Conservation (phyloP, 2,113 vertebrate species). For the Pluvialis apricaria region DNA sequence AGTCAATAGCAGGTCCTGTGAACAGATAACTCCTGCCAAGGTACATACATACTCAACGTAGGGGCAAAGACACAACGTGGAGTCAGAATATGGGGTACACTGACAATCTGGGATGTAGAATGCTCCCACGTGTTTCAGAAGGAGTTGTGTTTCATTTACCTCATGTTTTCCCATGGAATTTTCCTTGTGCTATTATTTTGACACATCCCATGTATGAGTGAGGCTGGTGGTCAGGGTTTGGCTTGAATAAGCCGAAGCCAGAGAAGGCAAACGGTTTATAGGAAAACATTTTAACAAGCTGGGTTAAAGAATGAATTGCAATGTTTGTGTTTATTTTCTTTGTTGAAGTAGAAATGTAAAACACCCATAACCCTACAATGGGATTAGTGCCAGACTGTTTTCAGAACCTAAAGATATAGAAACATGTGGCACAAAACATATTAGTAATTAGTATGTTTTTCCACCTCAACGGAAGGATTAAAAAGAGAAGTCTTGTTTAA, state of each 20-base stretch:
- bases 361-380: neutral
- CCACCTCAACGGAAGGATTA: neutral
- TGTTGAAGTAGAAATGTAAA: neutral
- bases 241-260: neutral
- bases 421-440: neutral
- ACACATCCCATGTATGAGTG: accelerated
- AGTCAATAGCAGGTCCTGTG: neutral
- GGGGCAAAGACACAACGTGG: neutral
- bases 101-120: neutral
- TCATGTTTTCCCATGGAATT: neutral
- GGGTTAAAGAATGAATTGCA: neutral
- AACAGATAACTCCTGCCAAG: neutral
- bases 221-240: neutral
- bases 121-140: neutral
- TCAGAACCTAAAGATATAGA: neutral
- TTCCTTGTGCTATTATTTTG: neutral
- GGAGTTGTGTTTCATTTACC: accelerated
- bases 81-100: neutral
- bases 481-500: neutral
- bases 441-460: neutral
- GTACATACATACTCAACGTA: too few relatives aligned
- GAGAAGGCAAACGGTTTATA: neutral
- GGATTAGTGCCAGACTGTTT: neutral
- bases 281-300: neutral
- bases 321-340: neutral